Conservation (phyloP, 2,113 vertebrate species). For the Ciconia boyciana region DNA sequence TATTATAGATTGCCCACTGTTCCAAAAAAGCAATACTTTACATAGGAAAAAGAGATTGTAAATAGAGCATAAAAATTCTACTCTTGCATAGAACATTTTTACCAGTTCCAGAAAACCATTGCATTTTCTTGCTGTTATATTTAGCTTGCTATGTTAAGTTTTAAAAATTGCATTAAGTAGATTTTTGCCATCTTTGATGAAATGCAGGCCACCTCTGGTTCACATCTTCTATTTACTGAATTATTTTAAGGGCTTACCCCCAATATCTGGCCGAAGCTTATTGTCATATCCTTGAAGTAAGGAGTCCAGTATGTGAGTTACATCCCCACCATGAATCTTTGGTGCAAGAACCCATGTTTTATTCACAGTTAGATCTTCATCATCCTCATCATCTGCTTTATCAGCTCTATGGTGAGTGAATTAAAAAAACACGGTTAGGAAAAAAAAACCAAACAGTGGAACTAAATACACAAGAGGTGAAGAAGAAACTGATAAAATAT, state of each 20-base stretch:
- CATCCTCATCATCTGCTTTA: conserved; percentile 92
- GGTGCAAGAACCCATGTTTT: conserved; percentile 97
- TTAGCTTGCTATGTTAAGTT: neutral
- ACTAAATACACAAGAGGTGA: neutral
- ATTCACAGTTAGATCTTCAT: conserved; percentile 90
- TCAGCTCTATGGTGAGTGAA: conserved; percentile 70
- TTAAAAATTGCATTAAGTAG: neutral
- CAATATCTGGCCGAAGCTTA: conserved; percentile 94
- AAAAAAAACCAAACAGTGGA: neutral
- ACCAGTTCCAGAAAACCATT: neutral
- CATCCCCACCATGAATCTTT: conserved; percentile 93
- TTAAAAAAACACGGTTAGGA: conserved; percentile 12
- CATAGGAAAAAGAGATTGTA: neutral
- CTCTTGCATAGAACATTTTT: neutral
- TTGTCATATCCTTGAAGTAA: conserved; percentile 94
- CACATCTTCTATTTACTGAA: neutral
- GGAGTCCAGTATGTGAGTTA: conserved; percentile 92
- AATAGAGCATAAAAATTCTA: neutral
- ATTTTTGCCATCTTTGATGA: neutral
- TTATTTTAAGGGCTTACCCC: conserved; percentile 76
- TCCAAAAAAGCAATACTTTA: neutral
- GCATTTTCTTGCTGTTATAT: neutral
- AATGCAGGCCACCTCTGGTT: neutral
- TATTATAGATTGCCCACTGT: neutral
- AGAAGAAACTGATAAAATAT: neutral